These are phyloP conservation scores for Lepidochrysops patricia DNA, from an alignment of 2,888 invertebrate genomes.

Conservation along the genomic window DNA sequence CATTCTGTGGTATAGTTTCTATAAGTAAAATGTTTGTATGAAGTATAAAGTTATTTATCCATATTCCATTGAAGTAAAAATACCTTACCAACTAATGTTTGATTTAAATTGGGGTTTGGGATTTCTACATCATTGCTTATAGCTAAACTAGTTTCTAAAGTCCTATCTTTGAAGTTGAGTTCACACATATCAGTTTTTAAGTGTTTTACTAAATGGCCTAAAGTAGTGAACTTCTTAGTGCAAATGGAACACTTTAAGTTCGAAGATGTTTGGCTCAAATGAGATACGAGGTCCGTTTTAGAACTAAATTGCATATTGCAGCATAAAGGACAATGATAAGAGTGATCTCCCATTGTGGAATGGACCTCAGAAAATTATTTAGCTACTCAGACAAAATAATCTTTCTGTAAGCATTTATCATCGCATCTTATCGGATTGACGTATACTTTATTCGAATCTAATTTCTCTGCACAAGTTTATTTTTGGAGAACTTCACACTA, in stretches of 20 bases:
- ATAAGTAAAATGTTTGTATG: not conserved
- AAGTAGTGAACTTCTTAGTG: conserved; percentile 63
- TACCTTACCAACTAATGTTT: conserved; percentile 1
- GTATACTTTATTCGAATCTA: conserved; percentile 56
- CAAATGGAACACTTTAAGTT: conserved; percentile 78
- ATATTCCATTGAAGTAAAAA: not conserved
- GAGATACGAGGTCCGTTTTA: conserved; percentile 68
- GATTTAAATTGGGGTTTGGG: not conserved
- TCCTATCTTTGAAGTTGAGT: not conserved
- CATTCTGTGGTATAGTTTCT: not conserved
- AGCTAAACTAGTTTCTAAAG: conserved; percentile 7
- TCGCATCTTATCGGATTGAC: conserved; percentile 32
- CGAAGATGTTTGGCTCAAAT: conserved; percentile 57
- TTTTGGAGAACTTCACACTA: conserved; percentile 69
- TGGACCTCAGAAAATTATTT: conserved; percentile 18
- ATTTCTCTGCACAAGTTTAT: conserved; percentile 50
- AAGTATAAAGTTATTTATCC: not conserved
- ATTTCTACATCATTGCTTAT: not conserved
- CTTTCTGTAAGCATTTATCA: conserved; percentile 40
- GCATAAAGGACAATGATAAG: conserved; percentile 76
- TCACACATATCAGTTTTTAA: conserved; percentile 56
- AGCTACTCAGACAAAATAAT: conserved; percentile 26
- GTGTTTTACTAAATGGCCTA: conserved; percentile 74
- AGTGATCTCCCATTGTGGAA: conserved; percentile 67
- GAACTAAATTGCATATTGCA: conserved; percentile 77